These are phyloP conservation scores for Thalpophila matura DNA, from an alignment of 2,888 invertebrate genomes.

Conservation along the genomic window DNA sequence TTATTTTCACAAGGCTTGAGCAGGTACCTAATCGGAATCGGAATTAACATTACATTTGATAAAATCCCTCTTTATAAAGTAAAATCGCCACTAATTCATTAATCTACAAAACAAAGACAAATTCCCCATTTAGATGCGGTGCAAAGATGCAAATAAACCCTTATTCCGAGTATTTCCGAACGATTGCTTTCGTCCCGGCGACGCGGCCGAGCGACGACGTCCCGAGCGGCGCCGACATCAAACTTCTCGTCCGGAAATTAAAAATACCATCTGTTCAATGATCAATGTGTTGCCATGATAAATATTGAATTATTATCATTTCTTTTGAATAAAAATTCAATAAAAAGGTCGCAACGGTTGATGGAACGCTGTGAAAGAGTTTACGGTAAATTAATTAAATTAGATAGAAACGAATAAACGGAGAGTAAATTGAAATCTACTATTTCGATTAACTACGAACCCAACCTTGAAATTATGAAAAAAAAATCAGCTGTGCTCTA, in stretches of 20 bases:
- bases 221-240: constrained; percentile 26
- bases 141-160: constrained; percentile 65
- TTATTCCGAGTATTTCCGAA: constrained; percentile 59
- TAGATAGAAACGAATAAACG: background rate
- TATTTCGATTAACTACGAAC: too few species aligned
- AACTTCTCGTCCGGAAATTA: constrained; percentile 60
- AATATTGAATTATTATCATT: constrained; percentile 56
- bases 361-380: constrained; percentile 38
- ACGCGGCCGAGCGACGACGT: too few species aligned
- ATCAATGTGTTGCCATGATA: constrained; percentile 54
- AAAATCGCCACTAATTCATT: constrained; percentile 25
- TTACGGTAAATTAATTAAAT: constrained; percentile 26
- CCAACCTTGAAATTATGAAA: too few species aligned
- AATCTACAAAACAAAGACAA: constrained; percentile 46
- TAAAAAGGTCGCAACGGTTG: constrained; percentile 43
- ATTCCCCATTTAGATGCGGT: constrained; percentile 44
- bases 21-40: constrained; percentile 10
- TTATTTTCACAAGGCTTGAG: background rate
- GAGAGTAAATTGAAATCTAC: constrained; percentile 3
- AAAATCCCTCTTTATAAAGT: constrained; percentile 29
- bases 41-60: too few species aligned
- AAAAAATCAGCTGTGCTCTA: too few species aligned
- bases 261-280: constrained; percentile 62
- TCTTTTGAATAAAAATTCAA: constrained; percentile 41
- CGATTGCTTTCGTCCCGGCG: constrained; percentile 58